Evolutionary conservation across 2,113 vertebrate species (phyloP).

Genomic region (Upupa epops): DNA sequence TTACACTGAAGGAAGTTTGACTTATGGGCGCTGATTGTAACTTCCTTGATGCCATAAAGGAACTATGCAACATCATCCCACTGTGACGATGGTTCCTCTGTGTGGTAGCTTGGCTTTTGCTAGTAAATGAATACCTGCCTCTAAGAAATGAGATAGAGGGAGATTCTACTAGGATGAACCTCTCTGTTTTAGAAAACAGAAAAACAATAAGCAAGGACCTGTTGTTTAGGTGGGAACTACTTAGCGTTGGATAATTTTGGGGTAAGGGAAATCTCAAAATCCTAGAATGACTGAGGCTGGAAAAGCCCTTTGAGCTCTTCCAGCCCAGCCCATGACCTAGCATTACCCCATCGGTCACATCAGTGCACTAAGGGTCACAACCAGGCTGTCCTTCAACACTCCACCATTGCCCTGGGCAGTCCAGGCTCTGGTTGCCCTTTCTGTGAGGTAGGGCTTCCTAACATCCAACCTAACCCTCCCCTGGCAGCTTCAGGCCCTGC

Average conservation of each 20-base stretch:
- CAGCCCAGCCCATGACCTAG: no score
- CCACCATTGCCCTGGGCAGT: no score
- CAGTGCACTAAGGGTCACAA: no score
- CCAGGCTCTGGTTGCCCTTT: no score
- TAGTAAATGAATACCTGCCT: not conserved
- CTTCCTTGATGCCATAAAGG: constrained; percentile 2
- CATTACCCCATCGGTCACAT: no score
- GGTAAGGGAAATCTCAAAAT: not conserved
- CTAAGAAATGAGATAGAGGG: not conserved
- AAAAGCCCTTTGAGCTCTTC: no score
- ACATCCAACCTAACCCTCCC: no score
- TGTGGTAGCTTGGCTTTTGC: not conserved
- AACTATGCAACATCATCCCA: not conserved
- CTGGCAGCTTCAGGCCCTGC: no score
- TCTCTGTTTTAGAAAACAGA: not conserved
- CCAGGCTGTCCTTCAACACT: no score
- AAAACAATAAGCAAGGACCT: not conserved
- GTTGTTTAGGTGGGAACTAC: not conserved
- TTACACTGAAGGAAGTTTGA: constrained; percentile 34
- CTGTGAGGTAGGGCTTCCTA: no score
- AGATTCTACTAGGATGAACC: not conserved
- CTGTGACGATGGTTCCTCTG: not conserved
- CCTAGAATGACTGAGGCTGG: no score
- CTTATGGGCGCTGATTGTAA: not conserved
- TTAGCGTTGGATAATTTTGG: not conserved